These are phyloP conservation scores for Eufriesea mexicana DNA, from an alignment of 1,140 invertebrate species.

Conservation along the genomic window DNA sequence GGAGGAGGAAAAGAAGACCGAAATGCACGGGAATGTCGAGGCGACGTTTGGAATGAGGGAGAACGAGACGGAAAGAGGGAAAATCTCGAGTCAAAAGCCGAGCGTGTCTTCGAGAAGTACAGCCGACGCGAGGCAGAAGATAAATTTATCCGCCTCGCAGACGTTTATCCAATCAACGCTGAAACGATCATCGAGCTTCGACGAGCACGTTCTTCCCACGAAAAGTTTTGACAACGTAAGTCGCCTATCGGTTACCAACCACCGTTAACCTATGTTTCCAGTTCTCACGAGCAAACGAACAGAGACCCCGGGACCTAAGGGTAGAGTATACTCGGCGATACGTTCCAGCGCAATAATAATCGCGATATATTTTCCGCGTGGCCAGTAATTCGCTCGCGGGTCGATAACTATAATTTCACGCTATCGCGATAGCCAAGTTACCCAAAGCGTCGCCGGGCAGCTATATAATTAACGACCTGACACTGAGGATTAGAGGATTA, in stretches of 20 bases:
- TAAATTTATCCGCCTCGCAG: slow-evolving; percentile 48
- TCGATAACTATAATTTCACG: slow-evolving; percentile 64
- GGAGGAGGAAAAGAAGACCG: slow-evolving; percentile 6
- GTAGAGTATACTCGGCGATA: background rate
- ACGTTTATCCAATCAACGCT: slow-evolving; percentile 43
- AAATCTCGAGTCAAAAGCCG: slow-evolving; percentile 29
- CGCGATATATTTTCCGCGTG: slow-evolving; percentile 28
- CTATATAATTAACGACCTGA: slow-evolving; percentile 64
- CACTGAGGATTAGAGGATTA: slow-evolving; percentile 56
- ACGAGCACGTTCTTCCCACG: background rate
- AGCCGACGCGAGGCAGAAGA: slow-evolving; percentile 40
- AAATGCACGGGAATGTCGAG: background rate
- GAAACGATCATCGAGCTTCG: background rate
- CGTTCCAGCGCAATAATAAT: slow-evolving; percentile 11
- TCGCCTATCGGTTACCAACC: slow-evolving; percentile 23
- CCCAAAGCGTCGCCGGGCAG: slow-evolving; percentile 32
- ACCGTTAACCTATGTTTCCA: background rate
- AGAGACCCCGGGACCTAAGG: no score
- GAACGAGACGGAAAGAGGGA: slow-evolving; percentile 24
- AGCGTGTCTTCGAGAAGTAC: slow-evolving; percentile 28
- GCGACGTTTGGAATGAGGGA: background rate
- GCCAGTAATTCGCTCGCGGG: slow-evolving; percentile 43
- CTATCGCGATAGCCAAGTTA: slow-evolving; percentile 49
- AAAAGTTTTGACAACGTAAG: slow-evolving; percentile 53
- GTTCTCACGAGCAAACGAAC: no score